Conservation (phyloP, 2,888 invertebrate species). For the Melipona beecheii region DNA sequence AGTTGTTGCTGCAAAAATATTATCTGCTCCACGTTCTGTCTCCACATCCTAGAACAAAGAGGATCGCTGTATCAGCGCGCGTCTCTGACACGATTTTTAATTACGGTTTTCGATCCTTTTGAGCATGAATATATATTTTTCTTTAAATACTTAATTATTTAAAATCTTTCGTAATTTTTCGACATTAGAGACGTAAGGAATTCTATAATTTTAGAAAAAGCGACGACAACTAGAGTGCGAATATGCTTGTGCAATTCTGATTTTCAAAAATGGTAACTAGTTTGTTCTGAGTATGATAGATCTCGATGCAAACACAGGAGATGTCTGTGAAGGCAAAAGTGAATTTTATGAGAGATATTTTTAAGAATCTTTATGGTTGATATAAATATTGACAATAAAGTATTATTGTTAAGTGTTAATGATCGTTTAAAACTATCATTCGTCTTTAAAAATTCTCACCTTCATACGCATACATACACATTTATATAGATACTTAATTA, state of each 20-base stretch:
- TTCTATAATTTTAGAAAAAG: not conserved
- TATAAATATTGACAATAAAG: constrained; percentile 14
- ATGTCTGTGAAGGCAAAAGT: not conserved
- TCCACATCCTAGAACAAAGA: constrained; percentile 77
- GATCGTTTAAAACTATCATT: not conserved
- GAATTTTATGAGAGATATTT: not conserved
- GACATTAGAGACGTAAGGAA: not conserved
- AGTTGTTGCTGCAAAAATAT: constrained; percentile 78
- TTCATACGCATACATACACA: not conserved
- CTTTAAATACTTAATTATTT: too few species aligned
- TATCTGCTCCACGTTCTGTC: constrained; percentile 81
- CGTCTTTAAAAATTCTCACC: not conserved
- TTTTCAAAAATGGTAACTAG: too few species aligned
- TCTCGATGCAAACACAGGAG: too few species aligned
- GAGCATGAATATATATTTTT: not conserved
- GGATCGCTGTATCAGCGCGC: not conserved
- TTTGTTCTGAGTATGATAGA: not conserved
- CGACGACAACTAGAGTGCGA: not conserved
- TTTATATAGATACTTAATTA: not conserved
- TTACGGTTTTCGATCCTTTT: not conserved
- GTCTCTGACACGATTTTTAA: not conserved
- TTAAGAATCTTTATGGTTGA: constrained; percentile 2
- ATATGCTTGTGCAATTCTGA: too few species aligned
- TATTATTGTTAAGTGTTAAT: not conserved
- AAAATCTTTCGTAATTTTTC: too few species aligned